A percentile compares a stretch with the other conserved stretches of the same genome.
These are phyloP conservation scores for Cnemophilus loriae DNA, from an alignment of 2,113 vertebrate genomes.

Conservation along the genomic window DNA sequence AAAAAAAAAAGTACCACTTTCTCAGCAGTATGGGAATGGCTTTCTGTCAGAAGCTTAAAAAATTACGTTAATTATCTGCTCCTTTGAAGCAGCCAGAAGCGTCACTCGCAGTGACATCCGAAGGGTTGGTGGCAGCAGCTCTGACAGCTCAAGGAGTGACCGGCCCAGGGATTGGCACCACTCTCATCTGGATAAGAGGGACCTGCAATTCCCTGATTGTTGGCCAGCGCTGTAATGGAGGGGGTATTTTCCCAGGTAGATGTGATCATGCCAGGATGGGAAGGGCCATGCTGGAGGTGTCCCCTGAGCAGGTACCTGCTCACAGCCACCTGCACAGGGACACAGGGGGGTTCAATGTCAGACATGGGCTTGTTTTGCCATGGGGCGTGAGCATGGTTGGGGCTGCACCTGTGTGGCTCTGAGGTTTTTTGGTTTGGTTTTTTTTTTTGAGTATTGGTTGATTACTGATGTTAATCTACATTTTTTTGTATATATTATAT, in stretches of 20 bases:
- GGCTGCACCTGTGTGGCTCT: background rate
- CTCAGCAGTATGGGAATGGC: background rate
- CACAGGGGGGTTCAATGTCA: background rate
- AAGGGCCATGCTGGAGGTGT: background rate
- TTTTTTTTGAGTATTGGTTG: too few species aligned
- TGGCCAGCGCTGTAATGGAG: background rate
- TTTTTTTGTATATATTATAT: too few species aligned
- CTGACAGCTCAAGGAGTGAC: constrained; percentile 47
- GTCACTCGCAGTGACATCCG: background rate
- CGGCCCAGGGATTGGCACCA: background rate
- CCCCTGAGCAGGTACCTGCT: background rate
- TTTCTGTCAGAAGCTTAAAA: background rate
- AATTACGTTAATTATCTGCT: constrained; percentile 2
- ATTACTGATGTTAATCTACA: background rate
- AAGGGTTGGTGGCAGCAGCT: background rate
- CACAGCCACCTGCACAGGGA: background rate
- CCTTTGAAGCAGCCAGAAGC: constrained; percentile 20
- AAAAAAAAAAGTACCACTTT: background rate
- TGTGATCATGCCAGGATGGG: background rate
- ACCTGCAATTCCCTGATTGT: constrained; percentile 33
- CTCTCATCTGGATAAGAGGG: constrained; percentile 51
- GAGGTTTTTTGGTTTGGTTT: fast-evolving
- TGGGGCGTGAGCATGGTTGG: fast-evolving
- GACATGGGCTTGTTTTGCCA: background rate
- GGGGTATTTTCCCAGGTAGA: background rate